Conservation (phyloP, 2,113 vertebrate genomes). For the western clawed frog (Xenopus tropicalis) region DNA sequence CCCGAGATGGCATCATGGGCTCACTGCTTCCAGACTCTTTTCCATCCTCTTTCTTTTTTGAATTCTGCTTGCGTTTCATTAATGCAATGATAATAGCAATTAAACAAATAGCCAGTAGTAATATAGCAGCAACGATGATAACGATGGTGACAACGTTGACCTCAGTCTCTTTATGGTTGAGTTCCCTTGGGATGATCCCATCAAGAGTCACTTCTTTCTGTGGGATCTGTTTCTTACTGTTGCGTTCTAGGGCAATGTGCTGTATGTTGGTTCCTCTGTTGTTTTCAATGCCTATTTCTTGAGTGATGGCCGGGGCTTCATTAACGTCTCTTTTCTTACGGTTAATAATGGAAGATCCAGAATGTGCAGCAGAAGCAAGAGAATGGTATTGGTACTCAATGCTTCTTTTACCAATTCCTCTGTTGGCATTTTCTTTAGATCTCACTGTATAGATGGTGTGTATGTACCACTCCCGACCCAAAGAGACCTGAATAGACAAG, state of each 20-base stretch:
- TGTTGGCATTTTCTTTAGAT: constrained; percentile 73
- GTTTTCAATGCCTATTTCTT: constrained; percentile 75
- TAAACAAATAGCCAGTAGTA: constrained; percentile 68
- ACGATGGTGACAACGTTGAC: constrained; percentile 63
- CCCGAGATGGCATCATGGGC: constrained; percentile 67
- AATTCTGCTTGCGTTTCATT: constrained; percentile 58
- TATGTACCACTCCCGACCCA: constrained; percentile 90
- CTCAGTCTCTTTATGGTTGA: constrained; percentile 52
- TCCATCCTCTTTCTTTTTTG: constrained; percentile 59
- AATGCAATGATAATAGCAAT: constrained; percentile 56
- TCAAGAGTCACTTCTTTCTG: constrained; percentile 52
- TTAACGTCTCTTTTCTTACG: constrained; percentile 64
- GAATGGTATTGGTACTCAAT: constrained; percentile 71
- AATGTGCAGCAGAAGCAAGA: constrained; percentile 48
- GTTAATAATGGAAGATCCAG: neutral
- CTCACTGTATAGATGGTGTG: constrained; percentile 91
- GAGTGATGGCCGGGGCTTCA: constrained; percentile 51
- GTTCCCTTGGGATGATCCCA: constrained; percentile 63
- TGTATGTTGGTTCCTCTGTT: constrained; percentile 88
- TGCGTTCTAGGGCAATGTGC: constrained; percentile 78
- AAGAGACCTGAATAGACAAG: constrained; percentile 69
- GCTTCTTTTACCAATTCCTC: constrained; percentile 81
- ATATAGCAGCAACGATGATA: constrained; percentile 62
- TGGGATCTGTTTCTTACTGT: constrained; percentile 54
- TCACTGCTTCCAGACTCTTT: constrained; percentile 63